Percentiles rank a stretch among this genome's conserved stretches.
Conservation (phyloP, 1,140 invertebrate genomes). For the Subanguina moxae region DNA sequence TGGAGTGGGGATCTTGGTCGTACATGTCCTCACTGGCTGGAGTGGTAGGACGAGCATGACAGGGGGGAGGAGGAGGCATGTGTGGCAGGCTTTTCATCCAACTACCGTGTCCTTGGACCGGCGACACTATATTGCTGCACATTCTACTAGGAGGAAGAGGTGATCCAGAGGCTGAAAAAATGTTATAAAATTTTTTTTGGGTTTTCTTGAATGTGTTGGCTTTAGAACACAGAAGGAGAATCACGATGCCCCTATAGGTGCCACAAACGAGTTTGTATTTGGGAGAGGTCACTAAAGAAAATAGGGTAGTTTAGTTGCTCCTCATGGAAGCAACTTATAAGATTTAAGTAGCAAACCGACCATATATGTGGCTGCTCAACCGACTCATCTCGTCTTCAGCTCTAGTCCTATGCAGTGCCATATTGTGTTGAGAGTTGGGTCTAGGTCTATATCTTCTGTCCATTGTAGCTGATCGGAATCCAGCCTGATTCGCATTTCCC, state of each 20-base stretch:
- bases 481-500: slow-evolving; percentile 8
- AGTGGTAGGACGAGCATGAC: slow-evolving; percentile 2
- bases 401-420: slow-evolving; percentile 24
- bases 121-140: neutral
- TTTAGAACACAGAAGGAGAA: too few species aligned
- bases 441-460: slow-evolving; percentile 16
- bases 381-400: slow-evolving; percentile 35
- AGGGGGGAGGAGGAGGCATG: neutral
- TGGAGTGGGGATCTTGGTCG: too few species aligned
- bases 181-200: too few species aligned
- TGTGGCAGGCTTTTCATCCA: neutral
- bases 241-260: too few species aligned
- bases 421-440: slow-evolving; percentile 3
- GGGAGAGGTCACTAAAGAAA: neutral
- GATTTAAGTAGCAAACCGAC: neutral
- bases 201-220: too few species aligned
- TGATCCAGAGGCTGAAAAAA: slow-evolving; percentile 26
- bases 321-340: neutral
- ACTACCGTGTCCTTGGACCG: neutral
- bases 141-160: slow-evolving; percentile 7
- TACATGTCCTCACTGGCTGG: neutral
- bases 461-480: slow-evolving; percentile 12
- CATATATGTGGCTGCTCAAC: slow-evolving; percentile 35
- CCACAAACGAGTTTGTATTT: neutral
- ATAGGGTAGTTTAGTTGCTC: neutral